phyloP scores from a whole-genome alignment of 2,113 vertebrate genomes.

The Lagopus muta region DNA sequence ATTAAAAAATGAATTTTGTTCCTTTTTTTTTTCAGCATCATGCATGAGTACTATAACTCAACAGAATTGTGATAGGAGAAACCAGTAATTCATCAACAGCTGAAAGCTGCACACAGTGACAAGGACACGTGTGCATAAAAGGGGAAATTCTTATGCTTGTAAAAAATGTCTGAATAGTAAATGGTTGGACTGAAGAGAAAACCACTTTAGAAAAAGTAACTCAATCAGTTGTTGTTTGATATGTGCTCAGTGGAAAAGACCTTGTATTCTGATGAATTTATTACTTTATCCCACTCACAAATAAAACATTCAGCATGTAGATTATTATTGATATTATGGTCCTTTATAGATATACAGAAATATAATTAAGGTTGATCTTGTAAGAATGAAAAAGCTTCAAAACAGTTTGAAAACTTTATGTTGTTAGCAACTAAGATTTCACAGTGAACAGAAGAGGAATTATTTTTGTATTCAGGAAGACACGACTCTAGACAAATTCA shows the following conservation, averaged over 20 bases:
- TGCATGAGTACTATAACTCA: conserved; percentile 11
- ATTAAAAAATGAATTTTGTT: conserved; percentile 4
- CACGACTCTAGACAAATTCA: conserved; percentile 66
- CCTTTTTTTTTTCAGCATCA: conserved; percentile 47
- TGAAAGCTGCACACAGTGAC: conserved; percentile 33
- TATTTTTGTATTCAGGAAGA: conserved; percentile 55
- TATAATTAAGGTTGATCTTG: not conserved
- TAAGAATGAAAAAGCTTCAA: conserved; percentile 1
- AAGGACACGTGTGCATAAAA: conserved; percentile 42
- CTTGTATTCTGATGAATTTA: not conserved
- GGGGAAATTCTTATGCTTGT: conserved; percentile 20
- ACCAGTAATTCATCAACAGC: conserved; percentile 68
- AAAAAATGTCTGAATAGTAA: conserved; percentile 16
- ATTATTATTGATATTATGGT: not conserved
- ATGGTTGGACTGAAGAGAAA: not conserved
- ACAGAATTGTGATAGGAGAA: conserved; percentile 51
- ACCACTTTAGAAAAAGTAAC: not conserved
- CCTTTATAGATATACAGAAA: not conserved
- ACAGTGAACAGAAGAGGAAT: conserved; percentile 63
- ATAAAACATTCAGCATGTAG: not conserved
- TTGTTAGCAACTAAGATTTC: conserved; percentile 11
- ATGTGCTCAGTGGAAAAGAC: not conserved
- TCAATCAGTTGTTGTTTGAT: not conserved
- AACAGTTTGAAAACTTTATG: not conserved
- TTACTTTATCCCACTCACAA: not conserved